Base-by-base conservation (phyloP, 1,140 invertebrate genomes). In the Asbolus verrucosus region DNA sequence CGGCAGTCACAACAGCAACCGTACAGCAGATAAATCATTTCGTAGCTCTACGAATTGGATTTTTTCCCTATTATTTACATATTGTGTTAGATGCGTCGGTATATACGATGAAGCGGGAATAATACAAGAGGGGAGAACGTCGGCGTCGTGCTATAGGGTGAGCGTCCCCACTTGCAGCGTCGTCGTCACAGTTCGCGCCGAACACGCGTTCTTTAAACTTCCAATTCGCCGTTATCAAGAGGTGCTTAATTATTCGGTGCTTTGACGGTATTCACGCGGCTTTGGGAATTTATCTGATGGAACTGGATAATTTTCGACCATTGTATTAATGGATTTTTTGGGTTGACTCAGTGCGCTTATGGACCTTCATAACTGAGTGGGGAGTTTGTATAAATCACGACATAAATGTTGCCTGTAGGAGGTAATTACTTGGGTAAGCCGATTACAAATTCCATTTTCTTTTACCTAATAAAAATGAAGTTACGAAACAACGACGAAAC, bases 131-230 rank as follows among this genome's bases (percentile, higher is more conserved):
- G 72, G 65, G 72, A 63, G 43, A 70, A 65, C 59, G 43, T 46
- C 65, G 68, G 69, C 69, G 69, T 63, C 69, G 60, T 27, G 43
- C 43, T 72, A 61, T 54, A 68, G 69, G 69, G 69, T 71, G 65
- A 69, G 69, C 72, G 60, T 71, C 65, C 69, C 69, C 65, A 70
- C 63, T 70, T 63, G 38, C 54, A 69, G 63, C 71, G 71, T 65
- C 65, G 67, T 13, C 68, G 46, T 21, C 24, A 62, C 72, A 73
- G 72, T 73, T 68, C 69, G 72, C 72, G 72, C 69, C 69, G 69
- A 71, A 73, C 72, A 73, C 72, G 72, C 72, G 72, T 63, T 71
- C 31, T 73, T 71, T 73, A 60, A 68, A 73, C 72, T 73, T 31
- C 62, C 21, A 70, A 69, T 54, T 59, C 30, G 6, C 43, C 5